These are phyloP conservation scores for Eidolon dupreanum DNA, from an alignment of 2,797 vertebrate species.

Conservation along the genomic window DNA sequence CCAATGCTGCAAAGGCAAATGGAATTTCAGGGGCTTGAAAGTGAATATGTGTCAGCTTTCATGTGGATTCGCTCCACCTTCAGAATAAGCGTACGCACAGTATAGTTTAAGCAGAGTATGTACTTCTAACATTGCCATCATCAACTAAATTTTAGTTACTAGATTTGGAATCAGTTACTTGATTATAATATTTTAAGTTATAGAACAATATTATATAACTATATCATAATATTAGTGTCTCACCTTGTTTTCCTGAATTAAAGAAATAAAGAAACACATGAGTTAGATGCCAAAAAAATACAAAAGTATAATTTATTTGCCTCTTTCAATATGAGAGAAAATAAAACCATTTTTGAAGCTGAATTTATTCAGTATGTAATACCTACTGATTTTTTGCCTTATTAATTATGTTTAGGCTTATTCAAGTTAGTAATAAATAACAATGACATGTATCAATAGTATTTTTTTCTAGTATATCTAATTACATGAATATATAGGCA, in stretches of 20 bases:
- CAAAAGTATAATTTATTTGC: not conserved
- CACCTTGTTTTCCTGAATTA: not conserved
- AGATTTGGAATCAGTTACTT: not conserved
- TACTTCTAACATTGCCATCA: not conserved
- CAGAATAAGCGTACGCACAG: not conserved
- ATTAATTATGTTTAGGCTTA: not conserved
- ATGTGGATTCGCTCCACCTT: not conserved
- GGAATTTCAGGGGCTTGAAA: not conserved
- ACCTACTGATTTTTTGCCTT: not conserved
- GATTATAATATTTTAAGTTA: not conserved
- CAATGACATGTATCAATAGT: not conserved
- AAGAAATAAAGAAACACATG: not conserved
- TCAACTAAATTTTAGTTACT: not conserved
- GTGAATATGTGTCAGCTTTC: not conserved
- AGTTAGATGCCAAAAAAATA: not conserved
- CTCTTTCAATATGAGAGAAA: not conserved
- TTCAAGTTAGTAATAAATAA: not conserved
- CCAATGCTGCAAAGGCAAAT: not conserved
- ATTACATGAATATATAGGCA: not conserved
- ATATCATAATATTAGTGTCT: not conserved
- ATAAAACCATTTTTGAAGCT: not conserved
- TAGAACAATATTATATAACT: not conserved
- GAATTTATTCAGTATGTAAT: not conserved
- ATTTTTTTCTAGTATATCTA: not conserved
- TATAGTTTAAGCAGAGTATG: not conserved